Conservation (phyloP, 2,888 invertebrate genomes). For the Apamea anceps region DNA sequence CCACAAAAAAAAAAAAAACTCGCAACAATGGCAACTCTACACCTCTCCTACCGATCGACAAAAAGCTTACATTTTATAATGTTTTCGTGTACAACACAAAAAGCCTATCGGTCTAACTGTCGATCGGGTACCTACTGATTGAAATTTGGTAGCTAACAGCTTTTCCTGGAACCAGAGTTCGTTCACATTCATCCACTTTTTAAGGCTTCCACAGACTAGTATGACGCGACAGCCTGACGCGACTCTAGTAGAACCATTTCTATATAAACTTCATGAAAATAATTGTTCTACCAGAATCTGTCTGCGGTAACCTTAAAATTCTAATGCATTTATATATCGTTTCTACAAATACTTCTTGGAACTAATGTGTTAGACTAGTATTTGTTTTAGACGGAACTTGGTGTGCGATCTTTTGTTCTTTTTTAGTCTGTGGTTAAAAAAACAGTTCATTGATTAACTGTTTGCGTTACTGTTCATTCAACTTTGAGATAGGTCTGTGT, state of each 20-base stretch:
- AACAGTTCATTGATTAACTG: conserved; percentile 36
- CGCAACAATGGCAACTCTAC: conserved; percentile 61
- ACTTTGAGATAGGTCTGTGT: conserved; percentile 6
- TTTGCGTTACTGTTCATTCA: conserved; percentile 27
- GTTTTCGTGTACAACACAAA: conserved; percentile 79
- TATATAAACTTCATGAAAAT: background rate
- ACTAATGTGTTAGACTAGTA: conserved; percentile 10
- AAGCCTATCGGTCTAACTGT: conserved; percentile 71
- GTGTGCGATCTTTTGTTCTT: conserved; percentile 13
- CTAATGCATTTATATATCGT: conserved; percentile 13
- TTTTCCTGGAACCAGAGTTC: conserved; percentile 77
- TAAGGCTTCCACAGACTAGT: background rate
- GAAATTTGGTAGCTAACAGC: conserved; percentile 76
- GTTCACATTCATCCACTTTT: conserved; percentile 67
- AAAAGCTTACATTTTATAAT: conserved; percentile 78
- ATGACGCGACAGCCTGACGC: background rate
- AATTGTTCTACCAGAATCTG: background rate
- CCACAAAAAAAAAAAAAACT: conserved; percentile 16
- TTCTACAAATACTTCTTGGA: conserved; percentile 2
- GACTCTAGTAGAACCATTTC: background rate
- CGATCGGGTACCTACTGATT: conserved; percentile 74
- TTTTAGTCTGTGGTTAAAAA: background rate
- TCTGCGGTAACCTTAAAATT: conserved; percentile 9
- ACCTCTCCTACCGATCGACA: conserved; percentile 60
- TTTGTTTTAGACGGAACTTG: conserved; percentile 36